Conservation (phyloP, 64 coral and sea anemone species). For the Pocillopora verrucosa region DNA sequence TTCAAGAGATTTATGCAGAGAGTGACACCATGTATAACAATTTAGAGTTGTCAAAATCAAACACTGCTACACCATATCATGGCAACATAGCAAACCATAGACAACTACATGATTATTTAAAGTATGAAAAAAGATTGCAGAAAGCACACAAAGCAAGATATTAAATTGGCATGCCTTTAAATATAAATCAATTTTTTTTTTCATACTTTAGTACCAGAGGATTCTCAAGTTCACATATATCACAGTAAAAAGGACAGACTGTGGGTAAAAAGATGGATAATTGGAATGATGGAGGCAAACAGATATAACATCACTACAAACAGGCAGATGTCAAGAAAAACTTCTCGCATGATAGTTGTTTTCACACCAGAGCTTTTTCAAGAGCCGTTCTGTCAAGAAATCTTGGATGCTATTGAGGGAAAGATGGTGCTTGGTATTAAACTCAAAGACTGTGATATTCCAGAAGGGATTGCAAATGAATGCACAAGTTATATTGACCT, state of each 20-base stretch:
- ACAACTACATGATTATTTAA: too few species aligned
- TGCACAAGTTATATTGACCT: conserved; percentile 29
- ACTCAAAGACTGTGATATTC: conserved; percentile 6
- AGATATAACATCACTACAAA: conserved; percentile 51
- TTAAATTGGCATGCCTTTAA: not conserved
- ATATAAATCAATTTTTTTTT: not conserved
- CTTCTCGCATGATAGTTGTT: conserved; percentile 41
- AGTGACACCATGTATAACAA: too few species aligned
- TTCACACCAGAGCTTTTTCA: conserved; percentile 34
- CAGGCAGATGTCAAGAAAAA: conserved; percentile 20
- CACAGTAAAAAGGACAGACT: conserved; percentile 38
- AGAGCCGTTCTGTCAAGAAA: not conserved
- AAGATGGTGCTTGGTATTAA: conserved; percentile 39
- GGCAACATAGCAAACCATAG: too few species aligned
- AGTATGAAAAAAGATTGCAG: too few species aligned
- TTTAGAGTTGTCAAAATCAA: too few species aligned
- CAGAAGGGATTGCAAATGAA: conserved; percentile 7
- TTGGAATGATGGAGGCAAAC: conserved; percentile 28
- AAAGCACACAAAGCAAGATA: too few species aligned
- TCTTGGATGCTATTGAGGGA: conserved; percentile 8
- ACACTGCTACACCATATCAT: too few species aligned
- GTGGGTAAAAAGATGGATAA: conserved; percentile 59
- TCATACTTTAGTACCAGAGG: conserved; percentile 17
- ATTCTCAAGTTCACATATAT: conserved; percentile 59
- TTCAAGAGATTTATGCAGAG: too few species aligned